Evolutionary conservation across 2,113 vertebrate genomes (phyloP).

Genomic region (Forbesichthys agassizii): DNA sequence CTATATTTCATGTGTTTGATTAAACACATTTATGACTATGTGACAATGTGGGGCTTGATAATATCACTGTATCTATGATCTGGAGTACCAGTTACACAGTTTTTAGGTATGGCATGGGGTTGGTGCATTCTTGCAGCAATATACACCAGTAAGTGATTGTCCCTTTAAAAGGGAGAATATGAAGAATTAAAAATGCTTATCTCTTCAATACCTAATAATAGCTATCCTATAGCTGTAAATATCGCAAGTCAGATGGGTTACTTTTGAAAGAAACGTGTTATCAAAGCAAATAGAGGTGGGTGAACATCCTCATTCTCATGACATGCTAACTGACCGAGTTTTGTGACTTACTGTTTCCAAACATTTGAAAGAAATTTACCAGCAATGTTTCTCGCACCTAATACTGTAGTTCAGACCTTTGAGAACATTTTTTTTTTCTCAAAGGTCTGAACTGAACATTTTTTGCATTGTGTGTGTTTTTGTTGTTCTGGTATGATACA

Average conservation of each 20-base stretch:
- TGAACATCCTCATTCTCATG: neutral
- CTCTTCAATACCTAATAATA: neutral
- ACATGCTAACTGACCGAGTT: neutral
- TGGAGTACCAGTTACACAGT: too few relatives aligned
- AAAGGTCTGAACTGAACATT: neutral
- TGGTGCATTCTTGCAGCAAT: too few relatives aligned
- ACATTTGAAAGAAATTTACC: neutral
- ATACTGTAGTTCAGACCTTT: slow-evolving; percentile 2
- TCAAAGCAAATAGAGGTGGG: slow-evolving; percentile 20
- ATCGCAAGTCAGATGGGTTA: slow-evolving; percentile 40
- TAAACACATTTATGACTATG: too few relatives aligned
- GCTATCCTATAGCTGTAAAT: slow-evolving; percentile 48
- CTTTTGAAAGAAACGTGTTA: slow-evolving; percentile 16
- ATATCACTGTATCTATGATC: too few relatives aligned
- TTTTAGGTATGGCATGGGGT: too few relatives aligned
- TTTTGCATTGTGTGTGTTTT: slow-evolving; percentile 30
- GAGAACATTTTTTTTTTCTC: slow-evolving; percentile 11
- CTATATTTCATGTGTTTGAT: too few relatives aligned
- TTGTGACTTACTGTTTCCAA: slow-evolving; percentile 16
- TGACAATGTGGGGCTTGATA: too few relatives aligned
- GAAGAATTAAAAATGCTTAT: too few relatives aligned
- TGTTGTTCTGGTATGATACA: slow-evolving; percentile 14
- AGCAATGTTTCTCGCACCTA: neutral
- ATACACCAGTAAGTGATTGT: too few relatives aligned
- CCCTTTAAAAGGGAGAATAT: too few relatives aligned